Conservation (phyloP, 1,140 invertebrate genomes). For the Drosophila willistoni region DNA sequence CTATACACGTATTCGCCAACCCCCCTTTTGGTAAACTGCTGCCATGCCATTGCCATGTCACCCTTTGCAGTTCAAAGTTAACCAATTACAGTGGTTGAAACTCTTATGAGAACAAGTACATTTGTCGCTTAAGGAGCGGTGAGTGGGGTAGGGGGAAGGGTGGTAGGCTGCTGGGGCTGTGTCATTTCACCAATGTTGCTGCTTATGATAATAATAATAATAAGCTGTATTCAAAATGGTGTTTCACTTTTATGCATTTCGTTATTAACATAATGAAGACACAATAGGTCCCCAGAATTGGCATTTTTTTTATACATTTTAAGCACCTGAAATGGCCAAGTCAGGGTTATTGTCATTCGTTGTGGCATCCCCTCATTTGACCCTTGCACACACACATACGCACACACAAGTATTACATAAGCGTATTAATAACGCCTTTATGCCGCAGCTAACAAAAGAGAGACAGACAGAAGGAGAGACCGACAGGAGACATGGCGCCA, state of each 20-base stretch:
- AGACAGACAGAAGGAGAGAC: conserved; percentile 12
- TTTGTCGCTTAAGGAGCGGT: conserved; percentile 42
- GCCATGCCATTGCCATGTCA: not conserved
- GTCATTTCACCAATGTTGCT: not conserved
- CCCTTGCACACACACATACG: conserved; percentile 31
- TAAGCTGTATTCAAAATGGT: conserved; percentile 22
- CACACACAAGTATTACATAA: conserved; percentile 54
- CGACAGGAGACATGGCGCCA: conserved; percentile 44
- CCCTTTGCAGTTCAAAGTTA: conserved; percentile 9
- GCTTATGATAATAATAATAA: conserved; percentile 55
- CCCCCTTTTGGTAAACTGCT: not conserved
- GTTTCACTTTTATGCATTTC: conserved; percentile 52
- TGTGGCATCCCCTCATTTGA: conserved; percentile 7
- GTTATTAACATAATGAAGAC: conserved; percentile 64
- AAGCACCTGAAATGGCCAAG: conserved; percentile 66
- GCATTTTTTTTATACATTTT: conserved; percentile 74
- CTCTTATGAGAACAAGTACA: conserved; percentile 16
- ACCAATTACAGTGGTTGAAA: conserved; percentile 9
- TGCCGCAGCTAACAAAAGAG: conserved; percentile 64
- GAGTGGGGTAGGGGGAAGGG: not conserved
- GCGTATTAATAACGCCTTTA: conserved; percentile 81
- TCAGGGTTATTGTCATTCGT: conserved; percentile 1
- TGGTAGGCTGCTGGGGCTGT: not conserved
- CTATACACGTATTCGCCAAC: not conserved
- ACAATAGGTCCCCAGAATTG: conserved; percentile 62